Evolutionary conservation across 1,140 invertebrate genomes (phyloP), one percentile per base, ranked within the genome.

Genomic region (Drosophila kepulauana): DNA sequence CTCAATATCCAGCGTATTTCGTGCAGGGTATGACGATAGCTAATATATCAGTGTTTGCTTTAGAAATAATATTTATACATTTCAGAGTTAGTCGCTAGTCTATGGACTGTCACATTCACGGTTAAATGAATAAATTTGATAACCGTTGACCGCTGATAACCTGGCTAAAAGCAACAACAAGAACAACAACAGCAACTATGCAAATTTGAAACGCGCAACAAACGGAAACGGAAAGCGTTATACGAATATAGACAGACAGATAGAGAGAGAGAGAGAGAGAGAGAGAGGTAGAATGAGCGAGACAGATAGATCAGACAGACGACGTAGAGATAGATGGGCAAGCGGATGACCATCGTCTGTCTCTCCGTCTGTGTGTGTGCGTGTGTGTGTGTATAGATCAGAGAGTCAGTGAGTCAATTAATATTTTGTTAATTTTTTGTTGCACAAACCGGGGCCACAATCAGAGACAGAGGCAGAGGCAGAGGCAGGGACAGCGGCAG

Each of bases 181-280:
- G 8, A 45, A 58, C 38, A 58, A 28, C 35, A 52, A 20, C 41
- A 46, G 16, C 13, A 56, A 20, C 54, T 86, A 86, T 86, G 82
- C 78, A 78, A 85, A 85, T 84, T 64, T 73, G 15, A 38, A 65
- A 41, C 28, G 57, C 62, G 46, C 46, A 54, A 46, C 48, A 65
- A 77, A 69, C 82, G 82, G 82, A 86, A 86, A 86, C 82, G 82
- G 82, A 86, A 86, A 86, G 49, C 82, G 71, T 75, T 81, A 43
- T 78, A 43, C 45, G 70, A 66, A 64, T 30, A 61, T 67, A 52
- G 69, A 52, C 75, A 65, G 35, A 38, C 35, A 10, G 8, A 8
- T 2, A 15, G 38, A 48, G 59, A 63, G 15, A 38, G 46, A 46
- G 13, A n/a, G n/a, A n/a, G n/a, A n/a, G n/a, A 15, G 38, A n/a